Evolutionary conservation across 2,113 vertebrate genomes (phyloP), one percentile per base, ranked within the genome.

Genomic region (Ceuthmochares aereus): DNA sequence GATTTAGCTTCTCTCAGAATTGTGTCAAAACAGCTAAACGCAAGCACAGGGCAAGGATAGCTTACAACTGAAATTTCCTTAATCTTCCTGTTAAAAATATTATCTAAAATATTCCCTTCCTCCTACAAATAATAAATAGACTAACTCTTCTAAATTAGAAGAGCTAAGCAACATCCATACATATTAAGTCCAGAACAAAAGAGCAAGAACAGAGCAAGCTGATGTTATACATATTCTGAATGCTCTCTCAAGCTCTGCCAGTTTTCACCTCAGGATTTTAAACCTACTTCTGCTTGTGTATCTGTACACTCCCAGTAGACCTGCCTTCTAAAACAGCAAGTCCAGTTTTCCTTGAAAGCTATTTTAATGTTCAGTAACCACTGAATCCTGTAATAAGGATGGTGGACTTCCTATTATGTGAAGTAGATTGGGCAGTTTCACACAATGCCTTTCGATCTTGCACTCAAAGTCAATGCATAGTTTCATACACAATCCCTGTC

Each of bases 361-460:
- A 47, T 21, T 12, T 47, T 6, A 47, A 47, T 37, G 3, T 47
- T 78, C 42, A 12, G 7, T 32, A 49, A 27, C 10, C 6, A 49
- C 10, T 36, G 17, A 14, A 67, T 49, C 16, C 5, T 29, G 5
- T 32, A 34, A 32, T 12, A 77, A 21, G 16, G 13, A 76, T 21
- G 19, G 0, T 32, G 5, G 51, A 3, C 4, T 62, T 17, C 14
- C 9, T 58, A 8, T 12, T 70, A 7, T 30, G 11, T 18, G 12
- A 81, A 90, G 6, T 23, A 73, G 25, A 64, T 59, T 42, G 32
- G 12, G 8, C 47, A 78, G 9, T 54, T 83, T 82, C 26, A 56
- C 3, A 6, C 10, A 7, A 63, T 43, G 13, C 8, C 7, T 21
- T 26, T 26, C 42, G 36, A 30, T 58, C 56, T 69, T 73, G 32